These are phyloP conservation scores for Brevimyrus niger DNA, from an alignment of 2,113 vertebrate species.

Conservation along the genomic window DNA sequence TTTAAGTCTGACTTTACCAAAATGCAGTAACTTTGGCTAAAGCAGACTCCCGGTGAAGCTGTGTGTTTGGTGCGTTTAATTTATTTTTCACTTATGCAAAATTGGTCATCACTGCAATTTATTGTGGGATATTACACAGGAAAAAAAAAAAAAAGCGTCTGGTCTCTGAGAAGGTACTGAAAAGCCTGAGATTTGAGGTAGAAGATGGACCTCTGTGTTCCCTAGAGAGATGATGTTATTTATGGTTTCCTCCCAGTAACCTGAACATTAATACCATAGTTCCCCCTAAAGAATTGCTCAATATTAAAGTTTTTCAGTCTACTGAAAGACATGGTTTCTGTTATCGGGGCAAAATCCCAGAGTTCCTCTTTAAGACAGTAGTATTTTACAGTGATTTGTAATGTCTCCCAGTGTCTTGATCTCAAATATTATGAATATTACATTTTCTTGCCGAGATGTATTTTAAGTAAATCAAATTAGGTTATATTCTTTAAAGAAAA, in stretches of 20 bases:
- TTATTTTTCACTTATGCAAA: constrained; percentile 7
- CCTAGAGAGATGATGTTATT: neutral
- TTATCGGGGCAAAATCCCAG: neutral
- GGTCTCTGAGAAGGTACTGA: neutral
- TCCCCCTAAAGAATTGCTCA: neutral
- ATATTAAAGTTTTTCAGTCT: neutral
- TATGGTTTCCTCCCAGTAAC: neutral
- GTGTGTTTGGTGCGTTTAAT: neutral
- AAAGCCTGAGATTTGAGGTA: neutral
- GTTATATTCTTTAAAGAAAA: neutral
- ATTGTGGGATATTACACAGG: neutral
- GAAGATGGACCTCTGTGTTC: neutral
- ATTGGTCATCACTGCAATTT: neutral
- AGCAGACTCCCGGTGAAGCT: neutral
- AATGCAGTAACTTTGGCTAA: constrained; percentile 5
- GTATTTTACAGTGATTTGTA: neutral
- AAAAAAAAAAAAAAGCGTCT: neutral
- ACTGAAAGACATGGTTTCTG: neutral
- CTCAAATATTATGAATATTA: neutral
- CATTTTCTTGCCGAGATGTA: neutral
- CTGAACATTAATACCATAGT: neutral
- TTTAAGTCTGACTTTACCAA: neutral
- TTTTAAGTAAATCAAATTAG: neutral
- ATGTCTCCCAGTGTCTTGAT: neutral
- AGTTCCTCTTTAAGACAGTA: neutral